Conservation (phyloP, 2,888 invertebrate species). For the Mesorhabditis spiculigera region DNA sequence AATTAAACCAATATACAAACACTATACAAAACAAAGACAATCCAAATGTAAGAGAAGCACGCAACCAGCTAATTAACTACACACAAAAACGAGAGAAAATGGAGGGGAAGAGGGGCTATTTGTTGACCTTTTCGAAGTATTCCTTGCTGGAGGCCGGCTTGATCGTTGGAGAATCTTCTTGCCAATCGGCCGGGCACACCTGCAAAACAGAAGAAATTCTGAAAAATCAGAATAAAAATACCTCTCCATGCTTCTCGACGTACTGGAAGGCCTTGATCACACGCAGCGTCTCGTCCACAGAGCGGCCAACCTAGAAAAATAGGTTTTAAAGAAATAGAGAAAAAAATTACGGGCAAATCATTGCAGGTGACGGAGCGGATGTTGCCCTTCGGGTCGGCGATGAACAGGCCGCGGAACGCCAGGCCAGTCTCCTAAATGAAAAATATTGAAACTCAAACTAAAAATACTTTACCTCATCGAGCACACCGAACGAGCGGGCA, state of each 20-base stretch:
- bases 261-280: constrained; percentile 63
- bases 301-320: constrained; percentile 60
- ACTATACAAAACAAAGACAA: no score
- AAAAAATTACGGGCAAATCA: constrained; percentile 61
- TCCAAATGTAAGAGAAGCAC: no score
- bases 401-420: constrained; percentile 61
- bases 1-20: no score
- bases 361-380: constrained; percentile 63
- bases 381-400: constrained; percentile 63
- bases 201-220: not conserved
- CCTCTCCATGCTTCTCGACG: constrained; percentile 63
- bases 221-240: constrained; percentile 31
- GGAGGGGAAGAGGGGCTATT: constrained; percentile 3
- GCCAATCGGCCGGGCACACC: constrained; percentile 94
- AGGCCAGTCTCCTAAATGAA: constrained; percentile 37
- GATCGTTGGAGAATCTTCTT: constrained; percentile 78
- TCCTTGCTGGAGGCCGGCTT: constrained; percentile 78
- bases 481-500: constrained; percentile 78
- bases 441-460: not conserved
- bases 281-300: constrained; percentile 64
- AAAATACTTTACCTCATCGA: constrained; percentile 67
- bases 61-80: no score
- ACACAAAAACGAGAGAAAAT: no score
- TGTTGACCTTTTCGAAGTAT: constrained; percentile 71
- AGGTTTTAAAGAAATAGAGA: not conserved